These are phyloP conservation scores for Vimba vimba DNA, from an alignment of 2,113 vertebrate species.

Conservation along the genomic window DNA sequence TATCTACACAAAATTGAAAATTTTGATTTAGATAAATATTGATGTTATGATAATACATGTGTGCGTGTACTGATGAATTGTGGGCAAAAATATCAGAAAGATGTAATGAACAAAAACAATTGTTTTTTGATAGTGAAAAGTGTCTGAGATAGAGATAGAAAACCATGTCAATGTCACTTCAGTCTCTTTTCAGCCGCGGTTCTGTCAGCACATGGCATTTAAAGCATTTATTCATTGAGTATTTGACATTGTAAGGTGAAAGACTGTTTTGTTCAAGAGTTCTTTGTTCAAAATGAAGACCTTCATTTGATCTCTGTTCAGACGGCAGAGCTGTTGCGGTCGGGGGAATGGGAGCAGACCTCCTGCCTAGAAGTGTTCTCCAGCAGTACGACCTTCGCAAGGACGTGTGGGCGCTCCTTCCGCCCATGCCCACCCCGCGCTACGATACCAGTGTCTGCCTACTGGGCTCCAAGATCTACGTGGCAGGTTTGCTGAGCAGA, in stretches of 20 bases:
- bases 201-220: constrained; percentile 11
- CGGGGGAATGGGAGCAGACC: constrained; percentile 93
- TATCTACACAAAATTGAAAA: no score
- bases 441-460: constrained; percentile 89
- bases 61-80: no score
- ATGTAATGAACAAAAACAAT: no score
- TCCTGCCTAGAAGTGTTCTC: constrained; percentile 88
- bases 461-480: constrained; percentile 89
- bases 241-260: constrained; percentile 19
- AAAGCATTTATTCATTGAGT: neutral
- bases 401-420: constrained; percentile 93
- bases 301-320: constrained; percentile 61
- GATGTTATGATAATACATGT: neutral
- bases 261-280: neutral
- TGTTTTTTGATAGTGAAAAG: no score
- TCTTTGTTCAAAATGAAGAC: constrained; percentile 4
- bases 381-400: constrained; percentile 96
- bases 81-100: no score
- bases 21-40: neutral
- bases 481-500: constrained; percentile 77
- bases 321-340: constrained; percentile 89
- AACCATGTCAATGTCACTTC: neutral
- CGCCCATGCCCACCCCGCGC: constrained; percentile 91
- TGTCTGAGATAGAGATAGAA: no score
- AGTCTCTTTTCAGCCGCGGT: neutral